Evolutionary conservation across 2,113 vertebrate genomes (phyloP), one percentile per base, ranked within the genome.

Genomic region (Misgurnus mizolepis): DNA sequence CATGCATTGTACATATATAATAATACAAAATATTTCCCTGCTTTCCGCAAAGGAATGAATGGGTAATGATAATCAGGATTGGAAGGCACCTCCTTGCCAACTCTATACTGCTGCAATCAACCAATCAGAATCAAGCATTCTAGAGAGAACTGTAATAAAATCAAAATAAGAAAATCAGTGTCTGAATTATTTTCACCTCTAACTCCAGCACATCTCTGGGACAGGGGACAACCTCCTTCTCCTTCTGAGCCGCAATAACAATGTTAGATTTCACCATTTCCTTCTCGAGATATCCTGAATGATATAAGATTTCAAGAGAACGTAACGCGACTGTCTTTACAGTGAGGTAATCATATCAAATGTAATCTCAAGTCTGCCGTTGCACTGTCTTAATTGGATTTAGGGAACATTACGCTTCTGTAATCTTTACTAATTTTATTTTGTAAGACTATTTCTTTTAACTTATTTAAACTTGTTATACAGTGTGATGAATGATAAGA

Each of bases 121-220:
- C 64, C 41, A 60, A 22, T 76, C n/a, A 45, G 10, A 41, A 60
- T 61, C 4, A 67, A 22, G 11, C 27, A 27, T 68, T 49, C 6
- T 11, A 68, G 8, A 67, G 17, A 47, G n/a, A 18, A 10, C 67
- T 49, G 6, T 9, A n/a, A 45, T 45, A 47, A 5, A 18, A 55
- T 11, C 45, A 6, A 50, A 69, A 68, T 27, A 68, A n/a, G 8
- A 27, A 43, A 1, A 55, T 50, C 10, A 53, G 14, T 45, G 14
- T 11, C 12, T 22, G 22, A 55, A 34, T 34, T 60, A 50, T 61
- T 50, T 50, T 79, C n/a, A 90, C 89, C 86, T 88, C 89, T 17
- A 90, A 73, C 49, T 88, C 89, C 22, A 87, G 45, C 14, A 88
- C 79, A 45, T 90, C 89, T 80, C 87, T 80, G 4, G 83, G 62